Percentiles rank a stretch among this genome's conserved stretches.
phyloP scores from a whole-genome alignment of 2,797 vertebrate species.

The Aldrovandia affinis region DNA sequence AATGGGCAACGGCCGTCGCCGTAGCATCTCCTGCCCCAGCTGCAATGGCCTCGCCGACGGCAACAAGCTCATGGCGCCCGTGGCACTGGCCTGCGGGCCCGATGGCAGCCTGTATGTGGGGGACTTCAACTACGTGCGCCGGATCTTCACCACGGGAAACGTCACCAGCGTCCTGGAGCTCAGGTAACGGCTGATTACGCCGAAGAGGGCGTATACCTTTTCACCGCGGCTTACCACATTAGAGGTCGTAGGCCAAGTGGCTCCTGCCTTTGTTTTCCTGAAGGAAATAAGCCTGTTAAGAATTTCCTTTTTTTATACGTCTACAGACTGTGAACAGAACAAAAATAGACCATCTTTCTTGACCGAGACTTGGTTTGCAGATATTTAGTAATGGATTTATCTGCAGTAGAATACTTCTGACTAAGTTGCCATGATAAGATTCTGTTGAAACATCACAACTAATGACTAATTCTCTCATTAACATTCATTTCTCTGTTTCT shows the following conservation, averaged over 20 bases:
- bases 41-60: constrained; percentile 97
- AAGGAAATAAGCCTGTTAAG: not conserved
- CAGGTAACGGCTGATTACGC: too few species aligned
- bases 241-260: too few species aligned
- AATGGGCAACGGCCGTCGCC: constrained; percentile 87
- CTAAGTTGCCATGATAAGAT: not conserved
- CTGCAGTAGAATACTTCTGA: not conserved
- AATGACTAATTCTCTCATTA: constrained; percentile 53
- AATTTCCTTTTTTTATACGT: not conserved
- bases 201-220: too few species aligned
- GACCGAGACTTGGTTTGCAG: not conserved
- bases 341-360: not conserved
- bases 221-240: too few species aligned
- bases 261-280: too few species aligned
- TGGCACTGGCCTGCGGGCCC: constrained; percentile 90
- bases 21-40: constrained; percentile 83
- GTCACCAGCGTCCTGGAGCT: constrained; percentile 96
- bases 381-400: not conserved
- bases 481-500: constrained; percentile 45
- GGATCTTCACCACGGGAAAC: constrained; percentile 96
- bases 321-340: not conserved
- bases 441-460: constrained; percentile 44
- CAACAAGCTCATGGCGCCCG: constrained; percentile 95
- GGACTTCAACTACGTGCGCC: constrained; percentile 97
- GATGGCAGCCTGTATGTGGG: constrained; percentile 97